Evolutionary conservation across 2,113 vertebrate species (phyloP).

Genomic region (Ginglymostoma cirratum): DNA sequence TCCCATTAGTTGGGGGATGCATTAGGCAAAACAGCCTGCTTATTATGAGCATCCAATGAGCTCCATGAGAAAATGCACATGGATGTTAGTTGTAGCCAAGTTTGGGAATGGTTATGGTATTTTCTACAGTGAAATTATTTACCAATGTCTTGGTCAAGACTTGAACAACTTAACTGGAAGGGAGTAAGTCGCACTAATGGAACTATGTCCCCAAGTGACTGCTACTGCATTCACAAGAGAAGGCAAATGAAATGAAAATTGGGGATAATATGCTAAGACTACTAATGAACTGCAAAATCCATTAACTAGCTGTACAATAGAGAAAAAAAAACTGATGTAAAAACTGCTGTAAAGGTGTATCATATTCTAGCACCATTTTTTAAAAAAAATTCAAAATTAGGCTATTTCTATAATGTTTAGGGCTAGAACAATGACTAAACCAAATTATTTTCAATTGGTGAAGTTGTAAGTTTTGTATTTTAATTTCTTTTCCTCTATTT

Average conservation of each 20-base stretch:
- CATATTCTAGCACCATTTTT: neutral
- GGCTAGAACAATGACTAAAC: neutral
- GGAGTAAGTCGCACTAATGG: too few relatives aligned
- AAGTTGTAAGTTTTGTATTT: neutral
- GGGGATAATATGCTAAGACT: neutral
- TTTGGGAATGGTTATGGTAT: neutral
- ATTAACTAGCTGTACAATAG: neutral
- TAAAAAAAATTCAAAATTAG: neutral
- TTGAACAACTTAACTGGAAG: neutral
- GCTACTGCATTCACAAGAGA: neutral
- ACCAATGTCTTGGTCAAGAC: neutral
- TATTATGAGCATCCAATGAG: too few relatives aligned
- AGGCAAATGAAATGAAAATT: neutral
- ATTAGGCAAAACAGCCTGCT: neutral
- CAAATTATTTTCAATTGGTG: neutral
- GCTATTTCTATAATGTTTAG: neutral
- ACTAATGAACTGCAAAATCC: neutral
- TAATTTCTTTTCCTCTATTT: neutral
- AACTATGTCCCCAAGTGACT: neutral
- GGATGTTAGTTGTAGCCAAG: neutral
- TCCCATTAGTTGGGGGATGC: too few relatives aligned
- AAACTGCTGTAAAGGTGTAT: conserved; percentile 8
- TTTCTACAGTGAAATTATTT: neutral
- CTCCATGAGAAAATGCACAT: too few relatives aligned
- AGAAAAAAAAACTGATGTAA: neutral